These are phyloP conservation scores for Xenopus petersii DNA, from an alignment of 2,797 vertebrate species.

Conservation along the genomic window DNA sequence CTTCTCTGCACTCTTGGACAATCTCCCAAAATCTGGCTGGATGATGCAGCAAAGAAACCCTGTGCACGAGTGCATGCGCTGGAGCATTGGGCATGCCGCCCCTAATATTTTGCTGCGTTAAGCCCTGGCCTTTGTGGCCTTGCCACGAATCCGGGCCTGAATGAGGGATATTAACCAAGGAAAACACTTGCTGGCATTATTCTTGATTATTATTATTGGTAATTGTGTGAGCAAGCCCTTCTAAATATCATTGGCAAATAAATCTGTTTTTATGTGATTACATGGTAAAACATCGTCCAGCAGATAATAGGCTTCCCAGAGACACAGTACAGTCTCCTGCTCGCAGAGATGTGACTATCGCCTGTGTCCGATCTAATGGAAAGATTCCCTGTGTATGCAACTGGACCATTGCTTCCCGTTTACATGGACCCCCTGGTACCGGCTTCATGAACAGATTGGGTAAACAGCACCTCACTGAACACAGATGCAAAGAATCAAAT, in stretches of 20 bases:
- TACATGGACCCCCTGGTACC: not conserved
- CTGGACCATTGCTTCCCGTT: not conserved
- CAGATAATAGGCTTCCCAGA: conserved; percentile 7
- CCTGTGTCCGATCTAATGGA: not conserved
- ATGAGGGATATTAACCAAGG: not conserved
- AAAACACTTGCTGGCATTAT: conserved; percentile 1
- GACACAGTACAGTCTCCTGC: not conserved
- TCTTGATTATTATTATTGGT: conserved; percentile 22
- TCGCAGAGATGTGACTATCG: not conserved
- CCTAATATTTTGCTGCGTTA: too few species aligned
- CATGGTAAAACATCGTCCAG: not conserved
- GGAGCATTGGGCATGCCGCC: too few species aligned
- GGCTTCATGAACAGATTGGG: conserved; percentile 5
- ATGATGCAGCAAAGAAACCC: too few species aligned
- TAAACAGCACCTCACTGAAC: conserved; percentile 4
- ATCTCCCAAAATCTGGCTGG: too few species aligned
- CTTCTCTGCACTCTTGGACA: too few species aligned
- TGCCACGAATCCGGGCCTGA: too few species aligned
- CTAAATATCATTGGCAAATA: conserved; percentile 20
- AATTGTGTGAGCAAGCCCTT: not conserved
- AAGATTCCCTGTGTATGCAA: not conserved
- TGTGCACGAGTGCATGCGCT: too few species aligned
- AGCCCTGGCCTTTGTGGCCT: too few species aligned
- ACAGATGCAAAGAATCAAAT: not conserved
- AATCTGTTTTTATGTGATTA: conserved; percentile 34